Conservation (phyloP, 2,797 vertebrate species). For the Toxotes lorentzi region DNA sequence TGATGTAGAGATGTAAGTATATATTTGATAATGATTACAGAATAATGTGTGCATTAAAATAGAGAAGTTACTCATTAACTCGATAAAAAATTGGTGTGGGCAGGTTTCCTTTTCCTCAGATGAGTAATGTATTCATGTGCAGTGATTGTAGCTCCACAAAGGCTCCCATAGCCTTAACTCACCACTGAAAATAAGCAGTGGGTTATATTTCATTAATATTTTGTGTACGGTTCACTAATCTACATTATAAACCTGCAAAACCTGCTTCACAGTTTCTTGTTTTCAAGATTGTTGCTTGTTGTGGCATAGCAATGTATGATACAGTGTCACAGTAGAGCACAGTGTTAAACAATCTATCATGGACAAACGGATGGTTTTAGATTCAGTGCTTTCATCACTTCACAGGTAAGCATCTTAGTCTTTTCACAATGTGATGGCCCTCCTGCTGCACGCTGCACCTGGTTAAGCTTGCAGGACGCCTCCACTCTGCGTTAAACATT, state of each 20-base stretch:
- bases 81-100: conserved; percentile 6
- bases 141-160: conserved; percentile 4
- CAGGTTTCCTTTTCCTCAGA: conserved; percentile 26
- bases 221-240: conserved; percentile 9
- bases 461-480: conserved; percentile 31
- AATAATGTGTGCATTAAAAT: conserved; percentile 11
- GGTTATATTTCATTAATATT: conserved; percentile 16
- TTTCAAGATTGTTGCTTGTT: not conserved
- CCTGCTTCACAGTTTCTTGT: not conserved
- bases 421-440: not conserved
- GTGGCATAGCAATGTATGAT: not conserved
- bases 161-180: conserved; percentile 2
- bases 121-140: conserved; percentile 41
- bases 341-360: not conserved
- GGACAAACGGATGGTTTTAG: not conserved
- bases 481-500: conserved; percentile 54
- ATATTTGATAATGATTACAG: conserved; percentile 6
- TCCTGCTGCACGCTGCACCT: conserved; percentile 27
- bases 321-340: not conserved
- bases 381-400: not conserved
- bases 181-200: conserved; percentile 13
- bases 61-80: conserved; percentile 27
- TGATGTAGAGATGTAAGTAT: conserved; percentile 8
- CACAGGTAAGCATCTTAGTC: not conserved
- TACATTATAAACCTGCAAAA: conserved; percentile 8